Conservation (phyloP, 2,113 vertebrate genomes). For the Phalacrocorax brasilianus region DNA sequence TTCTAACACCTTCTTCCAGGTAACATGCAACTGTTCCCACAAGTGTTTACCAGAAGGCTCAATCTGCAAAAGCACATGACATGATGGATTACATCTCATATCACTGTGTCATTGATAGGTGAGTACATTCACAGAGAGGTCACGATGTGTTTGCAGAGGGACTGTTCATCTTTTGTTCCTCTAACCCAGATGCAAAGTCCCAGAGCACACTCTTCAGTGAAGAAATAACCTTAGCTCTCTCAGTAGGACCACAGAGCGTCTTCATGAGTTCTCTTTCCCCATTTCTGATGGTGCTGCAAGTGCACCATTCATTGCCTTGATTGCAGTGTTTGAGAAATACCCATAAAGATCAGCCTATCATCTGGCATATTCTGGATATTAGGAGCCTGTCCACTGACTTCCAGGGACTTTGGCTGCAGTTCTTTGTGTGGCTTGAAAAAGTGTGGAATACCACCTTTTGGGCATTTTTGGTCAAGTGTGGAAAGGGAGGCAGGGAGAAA, state of each 20-base stretch:
- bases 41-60: background rate
- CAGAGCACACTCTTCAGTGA: background rate
- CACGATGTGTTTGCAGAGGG: background rate
- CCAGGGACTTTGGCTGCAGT: background rate
- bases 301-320: background rate
- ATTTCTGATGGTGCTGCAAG: background rate
- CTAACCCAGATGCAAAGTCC: background rate
- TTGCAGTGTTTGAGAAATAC: background rate
- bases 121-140: background rate
- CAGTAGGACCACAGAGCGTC: background rate
- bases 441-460: background rate
- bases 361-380: background rate
- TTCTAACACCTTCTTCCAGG: background rate
- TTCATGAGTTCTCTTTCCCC: background rate
- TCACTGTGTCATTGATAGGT: background rate
- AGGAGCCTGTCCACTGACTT: background rate
- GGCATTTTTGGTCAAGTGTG: background rate
- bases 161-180: background rate
- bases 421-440: background rate
- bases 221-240: background rate
- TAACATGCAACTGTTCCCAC: background rate
- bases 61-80: background rate
- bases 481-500: background rate
- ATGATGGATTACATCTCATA: background rate
- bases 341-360: background rate